These are phyloP conservation scores for Lissocephala sabroskyi DNA, from an alignment of 2,888 invertebrate species.

Conservation along the genomic window DNA sequence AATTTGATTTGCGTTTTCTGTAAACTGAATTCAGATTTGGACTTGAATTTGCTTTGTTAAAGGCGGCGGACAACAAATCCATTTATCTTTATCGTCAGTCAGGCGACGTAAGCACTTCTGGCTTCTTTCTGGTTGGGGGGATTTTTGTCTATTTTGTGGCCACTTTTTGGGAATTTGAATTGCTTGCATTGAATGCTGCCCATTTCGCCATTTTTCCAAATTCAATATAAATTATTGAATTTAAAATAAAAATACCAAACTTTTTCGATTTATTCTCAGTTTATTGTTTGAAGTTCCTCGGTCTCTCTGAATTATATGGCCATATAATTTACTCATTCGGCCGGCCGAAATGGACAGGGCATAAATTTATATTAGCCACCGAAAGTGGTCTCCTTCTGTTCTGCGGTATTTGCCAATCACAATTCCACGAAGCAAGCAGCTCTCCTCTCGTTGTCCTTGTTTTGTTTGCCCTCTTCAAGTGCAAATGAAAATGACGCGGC, in stretches of 20 bases:
- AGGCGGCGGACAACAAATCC: no score
- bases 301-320: slow-evolving; percentile 21
- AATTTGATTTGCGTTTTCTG: no score
- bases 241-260: slow-evolving; percentile 27
- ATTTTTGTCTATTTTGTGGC: no score
- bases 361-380: slow-evolving; percentile 37
- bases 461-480: slow-evolving; percentile 30
- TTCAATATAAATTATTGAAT: no score
- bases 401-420: slow-evolving; percentile 36
- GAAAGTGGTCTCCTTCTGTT: background rate
- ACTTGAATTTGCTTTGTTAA: no score
- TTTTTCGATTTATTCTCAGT: slow-evolving; percentile 56
- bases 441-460: background rate
- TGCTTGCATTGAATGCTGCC: no score
- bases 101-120: no score
- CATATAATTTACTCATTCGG: slow-evolving; percentile 48
- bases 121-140: no score
- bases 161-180: no score
- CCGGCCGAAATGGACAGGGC: background rate
- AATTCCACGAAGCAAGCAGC: slow-evolving; percentile 14
- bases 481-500: slow-evolving; percentile 11
- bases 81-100: no score
- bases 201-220: no score
- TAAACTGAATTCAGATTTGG: no score
- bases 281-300: slow-evolving; percentile 25